phyloP scores from a whole-genome alignment of 1,140 invertebrate species.

The Meloidogyne floridensis region DNA sequence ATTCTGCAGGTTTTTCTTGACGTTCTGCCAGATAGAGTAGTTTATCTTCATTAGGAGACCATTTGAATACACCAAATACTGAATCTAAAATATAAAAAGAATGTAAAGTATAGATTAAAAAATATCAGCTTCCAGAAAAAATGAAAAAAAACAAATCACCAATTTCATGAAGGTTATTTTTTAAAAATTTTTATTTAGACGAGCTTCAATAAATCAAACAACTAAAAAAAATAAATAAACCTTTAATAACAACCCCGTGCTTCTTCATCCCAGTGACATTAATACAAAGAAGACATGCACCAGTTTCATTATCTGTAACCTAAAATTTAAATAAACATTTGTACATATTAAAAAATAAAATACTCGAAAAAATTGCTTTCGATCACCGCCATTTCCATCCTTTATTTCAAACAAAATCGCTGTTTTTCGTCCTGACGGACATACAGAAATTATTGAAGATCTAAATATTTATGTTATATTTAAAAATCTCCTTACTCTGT shows the following conservation, averaged over 20 bases:
- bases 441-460: background rate
- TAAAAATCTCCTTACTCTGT: background rate
- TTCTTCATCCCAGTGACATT: slow-evolving; percentile 56
- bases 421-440: background rate
- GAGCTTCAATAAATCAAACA: no score
- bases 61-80: slow-evolving; percentile 50
- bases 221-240: slow-evolving; percentile 10
- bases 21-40: slow-evolving; percentile 55
- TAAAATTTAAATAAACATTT: slow-evolving; percentile 9
- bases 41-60: slow-evolving; percentile 55
- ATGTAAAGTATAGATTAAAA: background rate
- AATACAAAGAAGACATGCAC: slow-evolving; percentile 38
- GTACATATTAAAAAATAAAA: slow-evolving; percentile 13
- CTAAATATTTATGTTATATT: background rate
- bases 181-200: background rate
- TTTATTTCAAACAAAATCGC: slow-evolving; percentile 10
- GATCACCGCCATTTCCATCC: slow-evolving; percentile 34
- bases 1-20: slow-evolving; percentile 45
- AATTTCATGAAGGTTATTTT: no score
- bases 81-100: slow-evolving; percentile 24
- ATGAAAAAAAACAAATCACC: no score
- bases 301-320: slow-evolving; percentile 33
- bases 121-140: background rate
- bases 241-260: slow-evolving; percentile 50
- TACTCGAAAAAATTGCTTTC: slow-evolving; percentile 56